phyloP scores from a whole-genome alignment of 2,797 vertebrate species.

The Propithecus deckenii region DNA sequence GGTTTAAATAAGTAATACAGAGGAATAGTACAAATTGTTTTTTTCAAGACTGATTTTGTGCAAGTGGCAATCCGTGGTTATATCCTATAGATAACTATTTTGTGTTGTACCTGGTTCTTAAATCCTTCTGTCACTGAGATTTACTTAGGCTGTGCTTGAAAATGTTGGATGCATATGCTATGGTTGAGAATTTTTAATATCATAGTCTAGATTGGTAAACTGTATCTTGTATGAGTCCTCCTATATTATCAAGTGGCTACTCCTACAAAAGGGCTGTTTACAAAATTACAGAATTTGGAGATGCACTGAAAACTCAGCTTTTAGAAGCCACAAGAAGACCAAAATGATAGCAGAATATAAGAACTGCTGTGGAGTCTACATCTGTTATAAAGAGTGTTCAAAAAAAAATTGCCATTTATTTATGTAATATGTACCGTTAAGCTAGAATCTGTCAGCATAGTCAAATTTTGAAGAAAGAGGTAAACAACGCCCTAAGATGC shows the following conservation, averaged over 20 bases:
- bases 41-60: neutral
- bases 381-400: neutral
- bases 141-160: neutral
- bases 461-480: slow-evolving; percentile 21
- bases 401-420: neutral
- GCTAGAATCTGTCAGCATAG: neutral
- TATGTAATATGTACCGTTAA: neutral
- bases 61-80: neutral
- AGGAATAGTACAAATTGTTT: neutral
- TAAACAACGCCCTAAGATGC: neutral
- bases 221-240: neutral
- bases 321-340: neutral
- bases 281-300: neutral
- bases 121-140: neutral
- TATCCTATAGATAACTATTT: neutral
- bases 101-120: neutral
- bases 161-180: neutral
- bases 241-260: neutral
- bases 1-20: neutral
- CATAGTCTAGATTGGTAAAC: neutral
- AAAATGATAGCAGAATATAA: neutral
- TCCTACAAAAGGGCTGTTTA: neutral
- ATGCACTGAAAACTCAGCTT: neutral
- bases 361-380: neutral
- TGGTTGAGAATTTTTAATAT: neutral